These are phyloP conservation scores for Parus major DNA, from an alignment of 2,113 vertebrate species.

Conservation along the genomic window DNA sequence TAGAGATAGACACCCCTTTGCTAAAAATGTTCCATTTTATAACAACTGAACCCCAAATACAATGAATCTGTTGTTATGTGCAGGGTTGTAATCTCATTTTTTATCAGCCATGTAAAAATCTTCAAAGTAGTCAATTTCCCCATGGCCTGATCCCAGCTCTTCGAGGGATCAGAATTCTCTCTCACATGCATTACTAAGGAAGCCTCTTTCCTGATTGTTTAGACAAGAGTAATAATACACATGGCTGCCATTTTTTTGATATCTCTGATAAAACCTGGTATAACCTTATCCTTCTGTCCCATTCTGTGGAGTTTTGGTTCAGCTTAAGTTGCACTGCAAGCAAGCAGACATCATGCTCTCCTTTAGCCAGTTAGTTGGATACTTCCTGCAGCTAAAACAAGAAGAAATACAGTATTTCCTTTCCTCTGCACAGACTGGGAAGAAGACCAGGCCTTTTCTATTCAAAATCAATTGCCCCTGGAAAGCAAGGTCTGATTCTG, in stretches of 20 bases:
- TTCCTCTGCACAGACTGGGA: background rate
- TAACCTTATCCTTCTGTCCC: background rate
- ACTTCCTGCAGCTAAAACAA: background rate
- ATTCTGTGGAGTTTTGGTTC: background rate
- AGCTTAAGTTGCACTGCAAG: background rate
- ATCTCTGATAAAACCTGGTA: background rate
- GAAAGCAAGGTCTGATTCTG: background rate
- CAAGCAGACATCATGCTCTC: background rate
- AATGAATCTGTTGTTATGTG: background rate
- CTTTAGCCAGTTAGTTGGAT: background rate
- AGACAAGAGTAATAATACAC: background rate
- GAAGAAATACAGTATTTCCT: background rate
- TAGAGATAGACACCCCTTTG: background rate
- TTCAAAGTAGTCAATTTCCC: background rate
- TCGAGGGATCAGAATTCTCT: background rate
- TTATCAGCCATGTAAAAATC: background rate
- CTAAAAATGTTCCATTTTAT: background rate
- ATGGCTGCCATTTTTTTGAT: background rate
- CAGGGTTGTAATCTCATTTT: rapidly evolving
- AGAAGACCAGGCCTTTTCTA: background rate
- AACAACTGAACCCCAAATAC: background rate
- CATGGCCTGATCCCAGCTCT: background rate
- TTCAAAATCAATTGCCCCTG: slow-evolving; percentile 1
- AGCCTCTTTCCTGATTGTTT: background rate
- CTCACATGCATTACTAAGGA: background rate